Percentiles rank a stretch among this genome's conserved stretches.
Evolutionary conservation across 2,113 vertebrate genomes (phyloP).

Genomic region (Psilopogon haemacephalus): DNA sequence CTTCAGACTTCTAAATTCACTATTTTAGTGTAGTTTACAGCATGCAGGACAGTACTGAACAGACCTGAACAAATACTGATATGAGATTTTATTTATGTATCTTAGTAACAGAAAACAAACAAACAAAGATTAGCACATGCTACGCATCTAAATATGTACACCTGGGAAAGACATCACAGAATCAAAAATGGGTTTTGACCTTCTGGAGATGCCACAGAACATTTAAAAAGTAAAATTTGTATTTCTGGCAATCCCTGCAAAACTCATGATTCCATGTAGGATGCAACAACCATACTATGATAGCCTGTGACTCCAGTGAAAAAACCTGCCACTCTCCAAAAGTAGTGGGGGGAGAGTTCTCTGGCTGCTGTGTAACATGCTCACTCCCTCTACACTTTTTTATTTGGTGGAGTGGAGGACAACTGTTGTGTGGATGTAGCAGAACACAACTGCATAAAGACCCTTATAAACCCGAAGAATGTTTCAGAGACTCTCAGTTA

Average conservation of each 20-base stretch:
- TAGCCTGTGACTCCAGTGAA: background rate
- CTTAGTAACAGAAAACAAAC: background rate
- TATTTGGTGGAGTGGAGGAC: background rate
- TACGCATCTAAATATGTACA: too few species aligned
- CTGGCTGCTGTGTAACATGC: background rate
- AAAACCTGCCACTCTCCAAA: background rate
- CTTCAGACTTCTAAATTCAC: background rate
- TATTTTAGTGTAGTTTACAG: background rate
- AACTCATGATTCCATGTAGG: background rate
- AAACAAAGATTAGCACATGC: background rate
- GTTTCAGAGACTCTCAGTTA: background rate
- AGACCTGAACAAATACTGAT: background rate
- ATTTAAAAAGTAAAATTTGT: background rate
- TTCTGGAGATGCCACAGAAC: background rate
- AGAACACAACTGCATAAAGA: background rate
- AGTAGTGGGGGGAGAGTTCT: too few species aligned
- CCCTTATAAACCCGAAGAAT: background rate
- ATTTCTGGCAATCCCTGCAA: background rate
- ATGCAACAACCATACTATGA: background rate
- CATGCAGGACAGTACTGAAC: background rate
- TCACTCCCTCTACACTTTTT: rapidly evolving
- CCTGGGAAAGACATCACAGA: background rate
- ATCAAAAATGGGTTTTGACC: background rate
- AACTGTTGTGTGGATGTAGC: background rate
- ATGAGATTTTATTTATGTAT: background rate